phyloP scores from a whole-genome alignment of 2,113 vertebrate genomes.

The Pseudonaja textilis region DNA sequence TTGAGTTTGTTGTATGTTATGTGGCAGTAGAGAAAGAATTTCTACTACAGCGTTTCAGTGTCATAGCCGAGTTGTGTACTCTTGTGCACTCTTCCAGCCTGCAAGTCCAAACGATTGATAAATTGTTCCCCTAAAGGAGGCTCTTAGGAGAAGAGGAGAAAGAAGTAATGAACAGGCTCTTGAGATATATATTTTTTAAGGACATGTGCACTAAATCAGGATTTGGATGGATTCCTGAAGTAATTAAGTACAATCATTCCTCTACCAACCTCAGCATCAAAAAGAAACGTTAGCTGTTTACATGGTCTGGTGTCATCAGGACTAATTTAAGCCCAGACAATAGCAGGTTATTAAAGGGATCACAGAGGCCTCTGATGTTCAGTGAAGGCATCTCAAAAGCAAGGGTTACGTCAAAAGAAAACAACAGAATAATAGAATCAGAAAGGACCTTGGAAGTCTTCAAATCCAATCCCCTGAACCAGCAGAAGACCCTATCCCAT shows the following conservation, averaged over 20 bases:
- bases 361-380: background rate
- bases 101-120: background rate
- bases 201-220: constrained; percentile 13
- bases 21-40: background rate
- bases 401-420: constrained; percentile 42
- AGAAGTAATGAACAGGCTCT: background rate
- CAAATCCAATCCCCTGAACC: too few relatives aligned
- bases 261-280: background rate
- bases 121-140: too few relatives aligned
- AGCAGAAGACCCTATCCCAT: too few relatives aligned
- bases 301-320: background rate
- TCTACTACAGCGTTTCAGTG: too few relatives aligned
- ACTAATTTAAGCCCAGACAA: background rate
- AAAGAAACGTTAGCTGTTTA: background rate
- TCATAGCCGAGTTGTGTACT: background rate
- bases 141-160: background rate
- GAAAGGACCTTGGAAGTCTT: background rate
- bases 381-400: background rate
- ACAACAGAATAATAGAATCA: background rate
- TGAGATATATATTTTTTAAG: background rate
- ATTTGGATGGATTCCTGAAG: constrained; percentile 2
- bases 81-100: background rate
- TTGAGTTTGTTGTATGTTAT: background rate
- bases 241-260: background rate
- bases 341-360: constrained; percentile 35